These are phyloP conservation scores for Drosophila watanabei DNA, from an alignment of 1,140 invertebrate genomes.

Conservation along the genomic window DNA sequence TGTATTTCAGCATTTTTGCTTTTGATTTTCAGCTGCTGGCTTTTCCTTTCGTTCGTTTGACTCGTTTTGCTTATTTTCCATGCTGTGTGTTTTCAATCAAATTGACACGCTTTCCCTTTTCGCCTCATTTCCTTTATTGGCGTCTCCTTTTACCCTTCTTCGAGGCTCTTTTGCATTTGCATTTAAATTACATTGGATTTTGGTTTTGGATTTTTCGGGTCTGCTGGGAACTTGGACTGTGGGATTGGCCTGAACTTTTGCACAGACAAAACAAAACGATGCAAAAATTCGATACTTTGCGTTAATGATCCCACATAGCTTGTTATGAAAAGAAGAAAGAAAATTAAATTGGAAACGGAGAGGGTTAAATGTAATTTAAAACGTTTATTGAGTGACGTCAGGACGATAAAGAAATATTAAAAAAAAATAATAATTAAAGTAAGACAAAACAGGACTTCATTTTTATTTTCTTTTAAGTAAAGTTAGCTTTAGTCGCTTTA, in stretches of 20 bases:
- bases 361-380: not conserved
- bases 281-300: conserved; percentile 32
- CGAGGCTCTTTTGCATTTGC: conserved; percentile 54
- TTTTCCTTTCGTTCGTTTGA: conserved; percentile 43
- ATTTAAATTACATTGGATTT: conserved; percentile 71
- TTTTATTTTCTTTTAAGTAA: not conserved
- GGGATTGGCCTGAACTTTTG: conserved; percentile 50
- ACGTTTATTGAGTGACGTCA: not conserved
- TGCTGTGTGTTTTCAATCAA: conserved; percentile 49
- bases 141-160: conserved; percentile 1
- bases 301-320: conserved; percentile 17
- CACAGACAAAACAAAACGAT: conserved; percentile 10
- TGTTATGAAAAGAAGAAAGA: not conserved
- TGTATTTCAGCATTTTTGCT: conserved; percentile 27
- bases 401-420: not conserved
- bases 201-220: conserved; percentile 16
- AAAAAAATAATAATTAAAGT: conserved; percentile 7
- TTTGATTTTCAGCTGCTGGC: conserved; percentile 24
- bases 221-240: conserved; percentile 47
- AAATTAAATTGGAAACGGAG: conserved; percentile 15
- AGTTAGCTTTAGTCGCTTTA: not conserved
- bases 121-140: conserved; percentile 28
- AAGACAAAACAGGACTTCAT: not conserved
- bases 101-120: conserved; percentile 69
- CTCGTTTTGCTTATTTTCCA: conserved; percentile 35